Evolutionary conservation across 2,888 invertebrate species (phyloP).

Genomic region (Drosophila fungiperda): DNA sequence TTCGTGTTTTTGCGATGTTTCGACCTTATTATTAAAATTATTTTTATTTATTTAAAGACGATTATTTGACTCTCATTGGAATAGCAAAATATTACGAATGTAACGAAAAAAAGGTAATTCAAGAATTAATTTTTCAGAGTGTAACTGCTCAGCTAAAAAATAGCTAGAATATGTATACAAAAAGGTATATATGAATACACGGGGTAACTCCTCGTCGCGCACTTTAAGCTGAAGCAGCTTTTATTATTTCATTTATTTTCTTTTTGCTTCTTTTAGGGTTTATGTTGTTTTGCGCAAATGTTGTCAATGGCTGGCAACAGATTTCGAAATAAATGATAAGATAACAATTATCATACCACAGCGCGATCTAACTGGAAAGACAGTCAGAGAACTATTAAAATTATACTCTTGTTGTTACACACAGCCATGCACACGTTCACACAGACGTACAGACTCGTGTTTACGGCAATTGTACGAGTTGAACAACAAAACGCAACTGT

Average conservation of each 20-base stretch:
- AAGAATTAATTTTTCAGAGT: neutral
- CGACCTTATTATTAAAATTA: too few relatives aligned
- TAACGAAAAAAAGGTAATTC: neutral
- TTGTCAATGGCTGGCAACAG: constrained; percentile 27
- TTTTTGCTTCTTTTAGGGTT: neutral
- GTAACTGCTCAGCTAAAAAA: neutral
- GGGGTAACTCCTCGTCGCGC: neutral
- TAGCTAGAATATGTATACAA: neutral
- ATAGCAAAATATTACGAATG: neutral
- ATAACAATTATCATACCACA: constrained; percentile 43
- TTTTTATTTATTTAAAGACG: too few relatives aligned
- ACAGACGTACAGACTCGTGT: neutral
- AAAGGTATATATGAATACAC: neutral
- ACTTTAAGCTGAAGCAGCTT: neutral
- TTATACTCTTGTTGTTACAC: constrained; percentile 7
- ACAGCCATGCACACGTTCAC: neutral
- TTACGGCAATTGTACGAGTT: constrained; percentile 11
- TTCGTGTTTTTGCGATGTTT: neutral
- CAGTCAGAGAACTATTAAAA: constrained; percentile 10
- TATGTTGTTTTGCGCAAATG: constrained; percentile 6
- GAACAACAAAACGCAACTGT: constrained; percentile 27
- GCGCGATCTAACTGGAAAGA: constrained; percentile 6
- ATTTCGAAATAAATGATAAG: constrained; percentile 69
- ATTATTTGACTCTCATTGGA: neutral
- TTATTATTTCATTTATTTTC: neutral